phyloP scores from a whole-genome alignment of 2,888 invertebrate species.

The Xestia xanthographa region DNA sequence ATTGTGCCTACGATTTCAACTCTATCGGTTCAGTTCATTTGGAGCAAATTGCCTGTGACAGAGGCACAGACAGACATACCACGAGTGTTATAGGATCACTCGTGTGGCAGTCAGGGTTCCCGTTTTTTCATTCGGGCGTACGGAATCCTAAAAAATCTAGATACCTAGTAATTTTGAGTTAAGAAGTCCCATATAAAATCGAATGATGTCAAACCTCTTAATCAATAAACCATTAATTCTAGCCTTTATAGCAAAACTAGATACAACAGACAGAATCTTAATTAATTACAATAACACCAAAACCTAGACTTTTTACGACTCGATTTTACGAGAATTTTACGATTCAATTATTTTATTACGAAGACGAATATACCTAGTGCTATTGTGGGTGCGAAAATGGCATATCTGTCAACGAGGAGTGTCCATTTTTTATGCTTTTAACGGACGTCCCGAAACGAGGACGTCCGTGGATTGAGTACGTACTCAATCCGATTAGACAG shows the following conservation, averaged over 20 bases:
- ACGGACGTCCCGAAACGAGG: constrained; percentile 2
- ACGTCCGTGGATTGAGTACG: too few species aligned
- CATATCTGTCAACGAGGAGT: constrained; percentile 29
- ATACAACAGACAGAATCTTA: neutral
- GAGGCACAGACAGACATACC: too few species aligned
- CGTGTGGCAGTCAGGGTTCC: too few species aligned
- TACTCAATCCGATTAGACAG: constrained; percentile 1
- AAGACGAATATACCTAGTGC: constrained; percentile 21
- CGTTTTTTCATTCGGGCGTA: too few species aligned
- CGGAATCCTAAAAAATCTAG: too few species aligned
- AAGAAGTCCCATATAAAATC: neutral
- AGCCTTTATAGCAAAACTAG: neutral
- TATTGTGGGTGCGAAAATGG: constrained; percentile 11
- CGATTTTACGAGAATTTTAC: constrained; percentile 57
- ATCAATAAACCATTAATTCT: neutral
- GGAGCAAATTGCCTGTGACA: too few species aligned
- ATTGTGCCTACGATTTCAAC: too few species aligned
- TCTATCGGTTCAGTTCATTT: too few species aligned
- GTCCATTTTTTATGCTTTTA: constrained; percentile 35
- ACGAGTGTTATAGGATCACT: too few species aligned
- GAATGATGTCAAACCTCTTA: neutral
- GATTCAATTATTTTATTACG: constrained; percentile 47
- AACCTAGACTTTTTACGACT: constrained; percentile 42
- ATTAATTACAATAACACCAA: constrained; percentile 40
- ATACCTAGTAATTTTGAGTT: neutral